A percentile compares a stretch with the other conserved stretches of the same genome.
Conservation (phyloP, 1,140 invertebrate species). For the Drosophila azteca region DNA sequence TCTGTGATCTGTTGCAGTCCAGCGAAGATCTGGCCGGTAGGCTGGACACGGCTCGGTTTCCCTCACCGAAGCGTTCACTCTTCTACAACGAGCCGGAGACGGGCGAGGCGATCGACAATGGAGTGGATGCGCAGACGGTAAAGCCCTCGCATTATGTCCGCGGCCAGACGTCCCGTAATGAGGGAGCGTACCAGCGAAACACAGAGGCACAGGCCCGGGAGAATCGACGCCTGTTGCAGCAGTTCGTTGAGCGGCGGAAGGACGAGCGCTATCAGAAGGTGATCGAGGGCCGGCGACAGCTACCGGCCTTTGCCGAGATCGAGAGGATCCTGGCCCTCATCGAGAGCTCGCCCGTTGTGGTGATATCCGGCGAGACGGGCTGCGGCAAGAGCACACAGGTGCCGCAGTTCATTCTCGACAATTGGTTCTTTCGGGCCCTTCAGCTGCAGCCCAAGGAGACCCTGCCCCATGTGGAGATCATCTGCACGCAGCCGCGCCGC, state of each 20-base stretch:
- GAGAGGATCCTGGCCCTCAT: slow-evolving; percentile 88
- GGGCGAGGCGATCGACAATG: slow-evolving; percentile 19
- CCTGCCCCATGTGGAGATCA: slow-evolving; percentile 85
- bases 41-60: slow-evolving; percentile 86
- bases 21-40: slow-evolving; percentile 87
- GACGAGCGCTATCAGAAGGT: slow-evolving; percentile 87
- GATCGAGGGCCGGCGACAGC: slow-evolving; percentile 85
- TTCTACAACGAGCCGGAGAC: slow-evolving; percentile 59
- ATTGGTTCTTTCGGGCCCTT: slow-evolving; percentile 85
- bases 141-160: slow-evolving; percentile 87
- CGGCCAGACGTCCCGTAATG: slow-evolving; percentile 82
- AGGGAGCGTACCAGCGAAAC: slow-evolving; percentile 84
- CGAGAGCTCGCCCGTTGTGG: slow-evolving; percentile 87
- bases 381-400: slow-evolving; percentile 96
- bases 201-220: slow-evolving; percentile 85
- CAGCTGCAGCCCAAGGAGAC: slow-evolving; percentile 35
- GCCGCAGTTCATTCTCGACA: slow-evolving; percentile 95
- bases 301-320: slow-evolving; percentile 89
- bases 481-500: slow-evolving; percentile 96
- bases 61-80: slow-evolving; percentile 81
- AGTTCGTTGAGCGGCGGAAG: slow-evolving; percentile 86
- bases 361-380: slow-evolving; percentile 94
- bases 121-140: neutral
- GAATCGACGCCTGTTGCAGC: slow-evolving; percentile 86
- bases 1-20: slow-evolving; percentile 88